Evolutionary conservation across 2,888 invertebrate genomes (phyloP).

Genomic region (Vesta saturnalis): DNA sequence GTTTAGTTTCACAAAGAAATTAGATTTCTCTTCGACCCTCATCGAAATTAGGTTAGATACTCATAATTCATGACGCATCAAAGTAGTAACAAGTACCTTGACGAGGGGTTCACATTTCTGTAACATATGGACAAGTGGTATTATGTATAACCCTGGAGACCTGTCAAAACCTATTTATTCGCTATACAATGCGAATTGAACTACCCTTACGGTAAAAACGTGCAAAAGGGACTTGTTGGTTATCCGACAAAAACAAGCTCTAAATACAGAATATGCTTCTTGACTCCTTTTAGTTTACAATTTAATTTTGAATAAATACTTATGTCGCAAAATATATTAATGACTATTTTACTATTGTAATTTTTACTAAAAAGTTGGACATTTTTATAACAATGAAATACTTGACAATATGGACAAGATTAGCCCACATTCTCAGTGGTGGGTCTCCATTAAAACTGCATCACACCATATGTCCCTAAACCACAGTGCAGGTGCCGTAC

Average conservation of each 20-base stretch:
- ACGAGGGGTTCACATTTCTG: slow-evolving; percentile 43
- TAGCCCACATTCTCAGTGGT: slow-evolving; percentile 43
- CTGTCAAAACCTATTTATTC: slow-evolving; percentile 61
- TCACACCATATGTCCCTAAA: slow-evolving; percentile 51
- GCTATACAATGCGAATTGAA: slow-evolving; percentile 54
- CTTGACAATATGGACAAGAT: slow-evolving; percentile 17
- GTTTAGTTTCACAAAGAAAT: not conserved
- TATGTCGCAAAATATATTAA: not conserved
- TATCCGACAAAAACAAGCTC: slow-evolving; percentile 47
- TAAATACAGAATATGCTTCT: slow-evolving; percentile 38
- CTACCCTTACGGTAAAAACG: slow-evolving; percentile 39
- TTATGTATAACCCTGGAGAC: slow-evolving; percentile 61
- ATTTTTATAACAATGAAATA: not conserved
- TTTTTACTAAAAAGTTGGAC: too few relatives aligned
- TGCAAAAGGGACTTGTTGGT: not conserved
- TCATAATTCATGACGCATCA: slow-evolving; percentile 42
- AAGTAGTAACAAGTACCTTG: slow-evolving; percentile 40
- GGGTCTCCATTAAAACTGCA: slow-evolving; percentile 49
- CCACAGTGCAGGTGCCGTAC: slow-evolving; percentile 47
- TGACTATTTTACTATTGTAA: too few relatives aligned
- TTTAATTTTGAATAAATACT: slow-evolving; percentile 8
- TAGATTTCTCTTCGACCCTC: not conserved
- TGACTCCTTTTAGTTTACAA: slow-evolving; percentile 36
- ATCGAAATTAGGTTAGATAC: slow-evolving; percentile 30
- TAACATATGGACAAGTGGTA: slow-evolving; percentile 64